phyloP scores from a whole-genome alignment of 2,888 invertebrate genomes.

The Meloe dianella region DNA sequence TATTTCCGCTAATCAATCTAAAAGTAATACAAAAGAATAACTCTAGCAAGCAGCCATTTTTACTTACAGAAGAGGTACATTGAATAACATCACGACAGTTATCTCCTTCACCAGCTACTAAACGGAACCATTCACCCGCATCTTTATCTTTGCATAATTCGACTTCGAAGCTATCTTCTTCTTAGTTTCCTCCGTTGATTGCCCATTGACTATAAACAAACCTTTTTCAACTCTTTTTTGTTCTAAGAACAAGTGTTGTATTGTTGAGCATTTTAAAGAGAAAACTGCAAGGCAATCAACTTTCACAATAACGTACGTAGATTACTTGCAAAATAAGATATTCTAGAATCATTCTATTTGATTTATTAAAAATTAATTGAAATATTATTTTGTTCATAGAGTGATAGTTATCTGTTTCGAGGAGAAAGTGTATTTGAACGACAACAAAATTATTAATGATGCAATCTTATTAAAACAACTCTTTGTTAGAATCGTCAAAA shows the following conservation, averaged over 20 bases:
- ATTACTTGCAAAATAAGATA: conserved; percentile 34
- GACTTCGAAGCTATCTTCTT: conserved; percentile 86
- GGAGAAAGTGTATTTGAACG: not conserved
- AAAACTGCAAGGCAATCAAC: conserved; percentile 52
- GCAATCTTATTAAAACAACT: not conserved
- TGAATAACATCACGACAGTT: conserved; percentile 95
- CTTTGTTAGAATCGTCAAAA: not conserved
- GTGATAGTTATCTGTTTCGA: not conserved
- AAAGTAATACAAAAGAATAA: not conserved
- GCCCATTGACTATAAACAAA: conserved; percentile 12
- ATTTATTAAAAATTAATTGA: conserved; percentile 5
- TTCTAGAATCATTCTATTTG: conserved; percentile 27
- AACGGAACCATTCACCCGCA: conserved; percentile 93
- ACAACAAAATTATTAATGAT: not conserved
- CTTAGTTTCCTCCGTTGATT: conserved; percentile 70
- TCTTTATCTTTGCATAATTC: conserved; percentile 94
- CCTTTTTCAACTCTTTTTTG: conserved; percentile 1
- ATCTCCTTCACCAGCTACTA: conserved; percentile 88
- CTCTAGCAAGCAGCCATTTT: not conserved
- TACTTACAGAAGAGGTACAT: conserved; percentile 87
- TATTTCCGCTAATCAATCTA: not conserved
- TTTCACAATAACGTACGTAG: conserved; percentile 48
- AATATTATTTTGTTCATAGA: not conserved
- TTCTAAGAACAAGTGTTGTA: not conserved
- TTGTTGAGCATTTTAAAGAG: conserved; percentile 37